phyloP scores from a whole-genome alignment of 2,113 vertebrate species.

The Rhipidura dahli region DNA sequence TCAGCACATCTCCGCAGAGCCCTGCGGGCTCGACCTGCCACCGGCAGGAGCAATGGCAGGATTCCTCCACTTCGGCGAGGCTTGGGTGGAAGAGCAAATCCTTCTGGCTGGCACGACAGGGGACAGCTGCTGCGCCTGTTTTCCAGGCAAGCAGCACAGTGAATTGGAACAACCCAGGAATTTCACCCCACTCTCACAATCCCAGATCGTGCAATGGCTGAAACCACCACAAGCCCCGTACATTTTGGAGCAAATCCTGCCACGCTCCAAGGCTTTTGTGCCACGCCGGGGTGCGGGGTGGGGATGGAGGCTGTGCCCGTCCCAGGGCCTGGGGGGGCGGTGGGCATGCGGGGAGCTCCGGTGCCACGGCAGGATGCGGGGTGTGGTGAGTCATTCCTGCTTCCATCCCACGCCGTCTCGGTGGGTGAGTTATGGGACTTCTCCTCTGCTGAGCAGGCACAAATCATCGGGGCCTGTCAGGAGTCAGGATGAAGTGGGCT shows the following conservation, averaged over 20 bases:
- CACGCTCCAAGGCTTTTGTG: rapidly evolving
- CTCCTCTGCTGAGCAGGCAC: conserved; percentile 63
- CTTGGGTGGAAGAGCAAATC: background rate
- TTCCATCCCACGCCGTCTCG: conserved; percentile 44
- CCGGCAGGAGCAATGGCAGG: background rate
- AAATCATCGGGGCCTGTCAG: conserved; percentile 63
- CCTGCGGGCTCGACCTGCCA: background rate
- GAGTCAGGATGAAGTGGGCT: conserved; percentile 63
- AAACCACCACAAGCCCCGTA: rapidly evolving
- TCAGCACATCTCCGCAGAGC: background rate
- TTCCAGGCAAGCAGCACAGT: background rate
- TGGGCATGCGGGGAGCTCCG: rapidly evolving
- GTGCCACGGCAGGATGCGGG: background rate
- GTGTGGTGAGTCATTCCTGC: conserved; percentile 2
- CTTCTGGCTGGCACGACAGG: background rate
- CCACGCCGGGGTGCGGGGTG: rapidly evolving
- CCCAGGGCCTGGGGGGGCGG: rapidly evolving
- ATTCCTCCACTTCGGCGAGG: background rate
- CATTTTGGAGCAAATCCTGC: background rate
- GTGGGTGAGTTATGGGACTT: conserved; percentile 54
- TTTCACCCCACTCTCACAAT: background rate
- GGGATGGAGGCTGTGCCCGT: rapidly evolving
- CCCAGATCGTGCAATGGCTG: background rate
- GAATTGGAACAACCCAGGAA: background rate
- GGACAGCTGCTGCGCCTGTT: background rate